A percentile compares a stretch with the other conserved stretches of the same genome.
These are phyloP conservation scores for Charadrius vociferus DNA, from an alignment of 2,113 vertebrate species.

Conservation along the genomic window DNA sequence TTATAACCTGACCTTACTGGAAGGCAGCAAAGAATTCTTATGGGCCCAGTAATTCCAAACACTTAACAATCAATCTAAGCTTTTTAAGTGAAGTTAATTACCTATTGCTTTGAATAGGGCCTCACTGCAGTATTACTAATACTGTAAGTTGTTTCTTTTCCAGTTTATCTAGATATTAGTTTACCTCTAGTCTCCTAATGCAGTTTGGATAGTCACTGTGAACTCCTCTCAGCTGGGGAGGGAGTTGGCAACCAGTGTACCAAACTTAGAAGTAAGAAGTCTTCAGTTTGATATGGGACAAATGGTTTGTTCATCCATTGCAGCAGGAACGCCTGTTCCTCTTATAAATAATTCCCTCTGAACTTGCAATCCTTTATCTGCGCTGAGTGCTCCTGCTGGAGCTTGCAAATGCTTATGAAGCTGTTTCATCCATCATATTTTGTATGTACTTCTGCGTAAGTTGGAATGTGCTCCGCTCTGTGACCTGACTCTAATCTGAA, in stretches of 20 bases:
- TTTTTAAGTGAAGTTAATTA: not conserved
- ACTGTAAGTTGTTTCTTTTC: not conserved
- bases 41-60: not conserved
- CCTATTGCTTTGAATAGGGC: not conserved
- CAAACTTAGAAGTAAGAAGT: not conserved
- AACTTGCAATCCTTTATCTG: not conserved
- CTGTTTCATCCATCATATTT: not conserved
- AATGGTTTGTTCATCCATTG: not conserved
- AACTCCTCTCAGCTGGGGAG: not conserved
- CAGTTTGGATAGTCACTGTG: not conserved
- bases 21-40: not conserved
- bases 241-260: not conserved
- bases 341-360: not conserved
- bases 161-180: not conserved
- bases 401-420: not conserved
- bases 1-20: not conserved
- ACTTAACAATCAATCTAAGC: not conserved
- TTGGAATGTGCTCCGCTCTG: not conserved
- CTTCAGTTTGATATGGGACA: not conserved
- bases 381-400: not conserved
- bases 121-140: not conserved
- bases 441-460: not conserved
- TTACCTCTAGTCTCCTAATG: not conserved
- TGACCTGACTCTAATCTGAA: not conserved
- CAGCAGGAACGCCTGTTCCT: not conserved